Percentiles rank a stretch among this genome's conserved stretches.
phyloP scores from a whole-genome alignment of 2,113 vertebrate genomes.

The Cinclus cinclus region DNA sequence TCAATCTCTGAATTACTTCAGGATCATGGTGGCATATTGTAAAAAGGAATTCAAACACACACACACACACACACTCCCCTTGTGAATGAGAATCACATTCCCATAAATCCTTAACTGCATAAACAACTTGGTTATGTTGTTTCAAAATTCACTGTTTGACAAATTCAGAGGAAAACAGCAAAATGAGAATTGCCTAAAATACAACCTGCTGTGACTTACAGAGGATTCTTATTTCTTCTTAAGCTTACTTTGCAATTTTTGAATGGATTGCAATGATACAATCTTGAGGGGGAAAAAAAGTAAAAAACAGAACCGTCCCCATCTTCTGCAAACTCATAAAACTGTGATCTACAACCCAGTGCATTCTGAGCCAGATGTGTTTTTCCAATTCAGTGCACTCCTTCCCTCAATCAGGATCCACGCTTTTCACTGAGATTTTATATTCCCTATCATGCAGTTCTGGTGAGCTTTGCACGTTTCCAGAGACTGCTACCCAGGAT shows the following conservation, averaged over 20 bases:
- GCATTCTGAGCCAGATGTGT: accelerated
- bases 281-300: background rate
- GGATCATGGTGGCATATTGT: conserved; percentile 42
- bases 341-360: background rate
- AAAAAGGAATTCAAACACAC: conserved; percentile 18
- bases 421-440: background rate
- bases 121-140: background rate
- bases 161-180: conserved; percentile 11
- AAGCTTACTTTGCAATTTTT: background rate
- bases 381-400: background rate
- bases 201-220: background rate
- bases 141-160: conserved; percentile 28
- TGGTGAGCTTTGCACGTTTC: background rate
- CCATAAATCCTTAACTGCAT: conserved; percentile 23
- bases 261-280: background rate
- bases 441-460: background rate
- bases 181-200: background rate
- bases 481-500: background rate
- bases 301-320: background rate
- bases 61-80: background rate
- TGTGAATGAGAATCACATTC: conserved; percentile 4
- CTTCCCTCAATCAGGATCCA: background rate
- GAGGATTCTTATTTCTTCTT: background rate
- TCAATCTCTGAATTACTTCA: conserved; percentile 73
- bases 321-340: background rate